A percentile compares a stretch with the other conserved stretches of the same genome.
phyloP scores from a whole-genome alignment of 2,888 invertebrate species.

The Syrista parreyssii region DNA sequence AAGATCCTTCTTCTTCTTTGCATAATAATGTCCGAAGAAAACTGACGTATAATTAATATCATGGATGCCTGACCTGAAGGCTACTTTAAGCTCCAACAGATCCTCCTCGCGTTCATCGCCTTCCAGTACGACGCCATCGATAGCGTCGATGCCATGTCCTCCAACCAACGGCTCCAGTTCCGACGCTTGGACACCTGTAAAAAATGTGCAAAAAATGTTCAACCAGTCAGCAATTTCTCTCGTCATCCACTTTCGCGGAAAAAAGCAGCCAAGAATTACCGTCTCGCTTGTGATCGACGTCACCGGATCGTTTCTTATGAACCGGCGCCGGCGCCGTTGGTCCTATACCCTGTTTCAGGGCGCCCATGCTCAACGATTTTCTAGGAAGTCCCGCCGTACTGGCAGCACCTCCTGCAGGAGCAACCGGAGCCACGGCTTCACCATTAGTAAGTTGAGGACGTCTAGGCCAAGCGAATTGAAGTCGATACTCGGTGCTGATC shows the following conservation, averaged over 20 bases:
- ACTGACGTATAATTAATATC: neutral
- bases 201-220: neutral
- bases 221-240: neutral
- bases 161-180: conserved; percentile 69
- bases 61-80: conserved; percentile 54
- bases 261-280: conserved; percentile 32
- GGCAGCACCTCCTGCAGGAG: conserved; percentile 65
- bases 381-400: conserved; percentile 71
- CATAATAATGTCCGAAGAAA: neutral
- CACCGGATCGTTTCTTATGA: conserved; percentile 77
- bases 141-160: conserved; percentile 67
- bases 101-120: conserved; percentile 62
- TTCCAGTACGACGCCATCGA: conserved; percentile 58
- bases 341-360: conserved; percentile 73
- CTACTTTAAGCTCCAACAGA: conserved; percentile 52
- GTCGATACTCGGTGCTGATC: conserved; percentile 87
- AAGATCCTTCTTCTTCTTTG: neutral
- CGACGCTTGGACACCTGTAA: conserved; percentile 58
- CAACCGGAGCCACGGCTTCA: conserved; percentile 67
- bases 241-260: neutral
- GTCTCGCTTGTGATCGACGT: conserved; percentile 72
- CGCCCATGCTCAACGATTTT: conserved; percentile 90
- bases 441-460: conserved; percentile 70
- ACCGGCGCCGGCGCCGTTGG: conserved; percentile 69
- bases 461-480: conserved; percentile 91